A percentile compares a stretch with the other conserved stretches of the same genome.
Conservation (phyloP, 2,113 vertebrate species). For the Dicerorhinus sumatrensis region DNA sequence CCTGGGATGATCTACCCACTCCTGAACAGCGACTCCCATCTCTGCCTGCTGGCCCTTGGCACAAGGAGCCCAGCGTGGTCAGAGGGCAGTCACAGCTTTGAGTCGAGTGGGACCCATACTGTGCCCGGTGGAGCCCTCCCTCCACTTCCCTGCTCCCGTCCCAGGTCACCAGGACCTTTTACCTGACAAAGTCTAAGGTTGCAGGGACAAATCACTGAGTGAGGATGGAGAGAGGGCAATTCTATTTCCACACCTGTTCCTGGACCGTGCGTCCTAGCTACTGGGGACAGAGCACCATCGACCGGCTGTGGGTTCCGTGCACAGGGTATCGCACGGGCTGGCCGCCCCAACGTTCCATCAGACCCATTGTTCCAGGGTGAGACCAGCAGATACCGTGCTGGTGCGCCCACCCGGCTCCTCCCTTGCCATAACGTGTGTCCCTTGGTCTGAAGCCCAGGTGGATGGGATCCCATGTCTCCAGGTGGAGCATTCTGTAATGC, state of each 20-base stretch:
- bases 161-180: not conserved
- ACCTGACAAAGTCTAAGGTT: not conserved
- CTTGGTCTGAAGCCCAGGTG: not conserved
- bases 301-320: no score
- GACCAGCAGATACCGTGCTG: accelerated
- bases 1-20: accelerated
- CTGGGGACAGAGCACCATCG: not conserved
- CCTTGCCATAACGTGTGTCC: not conserved
- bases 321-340: no score
- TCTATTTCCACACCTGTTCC: not conserved
- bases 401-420: not conserved
- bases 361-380: not conserved
- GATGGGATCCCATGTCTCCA: not conserved
- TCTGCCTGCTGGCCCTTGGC: not conserved
- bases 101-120: not conserved
- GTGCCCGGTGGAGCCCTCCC: not conserved
- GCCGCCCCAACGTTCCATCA: accelerated
- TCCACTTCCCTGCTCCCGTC: no score
- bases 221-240: no score
- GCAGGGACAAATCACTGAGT: not conserved
- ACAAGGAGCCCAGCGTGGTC: not conserved
- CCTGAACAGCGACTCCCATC: not conserved
- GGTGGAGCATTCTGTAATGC: not conserved
- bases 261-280: not conserved
- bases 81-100: not conserved